Percentiles rank a stretch among this genome's conserved stretches.
Conservation (phyloP, 2,113 vertebrate species). For the Meriones unguiculatus region DNA sequence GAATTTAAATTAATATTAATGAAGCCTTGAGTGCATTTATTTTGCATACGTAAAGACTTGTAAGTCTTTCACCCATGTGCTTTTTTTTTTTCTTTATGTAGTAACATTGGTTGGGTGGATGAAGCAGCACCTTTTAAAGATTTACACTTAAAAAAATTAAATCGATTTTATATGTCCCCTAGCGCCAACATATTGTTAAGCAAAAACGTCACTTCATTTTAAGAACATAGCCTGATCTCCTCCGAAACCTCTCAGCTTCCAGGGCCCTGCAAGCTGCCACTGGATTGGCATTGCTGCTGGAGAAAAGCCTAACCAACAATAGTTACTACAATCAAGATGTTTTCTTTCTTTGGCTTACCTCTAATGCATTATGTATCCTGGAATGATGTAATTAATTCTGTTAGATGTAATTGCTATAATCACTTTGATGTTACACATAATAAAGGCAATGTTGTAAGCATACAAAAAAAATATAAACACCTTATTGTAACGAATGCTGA, state of each 20-base stretch:
- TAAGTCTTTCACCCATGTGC: conserved; percentile 88
- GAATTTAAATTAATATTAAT: conserved; percentile 95
- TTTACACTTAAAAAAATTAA: conserved; percentile 76
- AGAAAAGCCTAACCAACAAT: conserved; percentile 82
- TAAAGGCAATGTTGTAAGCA: conserved; percentile 90
- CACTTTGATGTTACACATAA: conserved; percentile 91
- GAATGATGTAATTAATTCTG: conserved; percentile 91
- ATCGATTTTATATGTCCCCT: conserved; percentile 79
- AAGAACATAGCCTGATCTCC: conserved; percentile 68
- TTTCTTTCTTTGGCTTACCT: conserved; percentile 87
- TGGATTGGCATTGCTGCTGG: conserved; percentile 59
- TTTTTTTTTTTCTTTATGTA: conserved; percentile 87
- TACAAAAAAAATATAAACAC: conserved; percentile 89
- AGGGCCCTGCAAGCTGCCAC: conserved; percentile 59
- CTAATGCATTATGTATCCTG: conserved; percentile 90
- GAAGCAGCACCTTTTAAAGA: conserved; percentile 83
- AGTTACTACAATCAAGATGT: conserved; percentile 85
- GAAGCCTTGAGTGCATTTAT: conserved; percentile 92
- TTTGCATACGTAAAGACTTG: conserved; percentile 93
- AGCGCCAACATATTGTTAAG: conserved; percentile 61
- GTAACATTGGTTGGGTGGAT: conserved; percentile 84
- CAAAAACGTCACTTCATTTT: conserved; percentile 48
- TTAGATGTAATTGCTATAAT: conserved; percentile 92
- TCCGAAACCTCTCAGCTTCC: conserved; percentile 28
- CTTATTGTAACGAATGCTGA: conserved; percentile 85